Conservation (phyloP, 1,140 invertebrate genomes). For the Coboldia fuscipes region DNA sequence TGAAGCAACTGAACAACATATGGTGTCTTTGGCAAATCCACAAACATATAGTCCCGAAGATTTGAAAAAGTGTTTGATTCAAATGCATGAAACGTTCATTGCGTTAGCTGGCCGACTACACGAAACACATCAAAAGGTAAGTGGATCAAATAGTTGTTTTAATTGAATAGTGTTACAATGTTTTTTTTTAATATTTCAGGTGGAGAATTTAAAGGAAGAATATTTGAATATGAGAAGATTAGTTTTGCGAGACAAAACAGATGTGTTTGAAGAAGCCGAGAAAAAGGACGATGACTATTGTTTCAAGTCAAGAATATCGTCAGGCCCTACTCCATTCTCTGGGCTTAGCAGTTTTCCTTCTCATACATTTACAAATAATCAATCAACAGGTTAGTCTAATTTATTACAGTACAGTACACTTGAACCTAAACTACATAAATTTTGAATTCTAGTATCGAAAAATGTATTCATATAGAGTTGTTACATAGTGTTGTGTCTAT, state of each 20-base stretch:
- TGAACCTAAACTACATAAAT: too few species aligned
- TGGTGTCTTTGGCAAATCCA: slow-evolving; percentile 41
- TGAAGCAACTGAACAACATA: slow-evolving; percentile 46
- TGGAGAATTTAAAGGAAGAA: slow-evolving; percentile 58
- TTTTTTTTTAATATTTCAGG: slow-evolving; percentile 9
- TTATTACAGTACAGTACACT: too few species aligned
- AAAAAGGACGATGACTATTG: slow-evolving; percentile 7
- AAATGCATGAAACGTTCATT: slow-evolving; percentile 66
- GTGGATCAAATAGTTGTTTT: not conserved
- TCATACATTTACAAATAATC: not conserved
- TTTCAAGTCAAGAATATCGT: slow-evolving; percentile 15
- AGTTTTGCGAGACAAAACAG: slow-evolving; percentile 50
- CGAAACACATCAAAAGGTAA: slow-evolving; percentile 46
- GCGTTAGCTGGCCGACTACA: slow-evolving; percentile 66
- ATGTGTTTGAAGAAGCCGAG: slow-evolving; percentile 42
- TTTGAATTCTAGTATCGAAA: too few species aligned
- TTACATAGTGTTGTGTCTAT: too few species aligned
- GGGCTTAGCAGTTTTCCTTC: slow-evolving; percentile 8
- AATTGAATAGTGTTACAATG: not conserved
- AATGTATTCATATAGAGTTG: too few species aligned
- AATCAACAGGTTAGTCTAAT: too few species aligned
- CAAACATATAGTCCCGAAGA: slow-evolving; percentile 43
- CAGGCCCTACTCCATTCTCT: slow-evolving; percentile 35
- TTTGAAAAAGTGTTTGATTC: slow-evolving; percentile 37
- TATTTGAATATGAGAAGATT: slow-evolving; percentile 61